Evolutionary conservation across 2,888 invertebrate genomes (phyloP).

Genomic region (Troglohyphantes excavatus): DNA sequence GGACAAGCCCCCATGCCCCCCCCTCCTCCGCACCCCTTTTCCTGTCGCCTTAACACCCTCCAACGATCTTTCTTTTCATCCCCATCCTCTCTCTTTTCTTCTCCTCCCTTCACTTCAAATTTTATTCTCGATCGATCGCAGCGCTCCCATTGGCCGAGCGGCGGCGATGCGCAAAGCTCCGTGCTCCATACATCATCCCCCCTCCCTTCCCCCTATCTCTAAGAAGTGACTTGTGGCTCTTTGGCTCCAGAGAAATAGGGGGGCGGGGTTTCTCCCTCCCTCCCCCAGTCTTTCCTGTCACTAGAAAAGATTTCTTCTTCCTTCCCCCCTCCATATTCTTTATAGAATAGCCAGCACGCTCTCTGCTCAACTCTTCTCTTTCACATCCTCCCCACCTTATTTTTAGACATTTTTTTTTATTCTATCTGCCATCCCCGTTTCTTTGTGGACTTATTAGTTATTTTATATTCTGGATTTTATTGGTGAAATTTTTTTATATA

Average conservation of each 20-base stretch:
- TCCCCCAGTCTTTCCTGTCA: constrained; percentile 48
- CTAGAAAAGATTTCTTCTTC: constrained; percentile 72
- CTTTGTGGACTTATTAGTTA: constrained; percentile 42
- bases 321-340: constrained; percentile 42
- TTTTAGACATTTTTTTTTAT: constrained; percentile 35
- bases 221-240: constrained; percentile 75
- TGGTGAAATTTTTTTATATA: constrained; percentile 7
- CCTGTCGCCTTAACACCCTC: constrained; percentile 68
- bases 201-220: neutral
- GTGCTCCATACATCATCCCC: constrained; percentile 72
- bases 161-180: constrained; percentile 64
- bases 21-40: constrained; percentile 36
- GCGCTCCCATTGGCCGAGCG: constrained; percentile 58
- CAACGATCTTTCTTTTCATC: constrained; percentile 48
- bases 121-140: constrained; percentile 69
- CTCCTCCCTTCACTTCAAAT: constrained; percentile 67
- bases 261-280: constrained; percentile 43
- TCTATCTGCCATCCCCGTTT: constrained; percentile 12
- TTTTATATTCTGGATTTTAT: constrained; percentile 45
- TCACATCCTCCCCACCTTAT: constrained; percentile 17
- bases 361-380: constrained; percentile 33
- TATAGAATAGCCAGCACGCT: constrained; percentile 72
- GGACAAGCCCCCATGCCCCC: constrained; percentile 24
- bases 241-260: constrained; percentile 50
- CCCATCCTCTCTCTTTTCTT: constrained; percentile 23